These are phyloP conservation scores for Nymphalis polychloros DNA, from an alignment of 2,888 invertebrate genomes.

Conservation along the genomic window DNA sequence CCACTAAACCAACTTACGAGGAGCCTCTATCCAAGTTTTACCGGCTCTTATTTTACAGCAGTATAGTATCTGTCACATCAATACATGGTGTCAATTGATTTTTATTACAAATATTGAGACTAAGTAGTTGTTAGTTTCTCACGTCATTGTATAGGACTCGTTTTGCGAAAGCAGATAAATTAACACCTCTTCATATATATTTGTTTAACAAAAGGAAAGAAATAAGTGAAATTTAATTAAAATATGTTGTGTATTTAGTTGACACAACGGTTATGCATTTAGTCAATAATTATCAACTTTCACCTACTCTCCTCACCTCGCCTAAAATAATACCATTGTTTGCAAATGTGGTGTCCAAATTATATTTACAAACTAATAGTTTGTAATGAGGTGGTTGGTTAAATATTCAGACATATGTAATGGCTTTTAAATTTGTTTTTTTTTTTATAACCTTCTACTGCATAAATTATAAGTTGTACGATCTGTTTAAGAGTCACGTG, in stretches of 20 bases:
- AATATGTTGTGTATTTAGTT: constrained; percentile 5
- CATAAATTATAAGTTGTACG: neutral
- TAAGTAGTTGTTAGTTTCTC: neutral
- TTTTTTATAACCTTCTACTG: neutral
- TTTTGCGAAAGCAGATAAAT: constrained; percentile 5
- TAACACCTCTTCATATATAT: constrained; percentile 4
- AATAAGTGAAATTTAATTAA: constrained; percentile 26
- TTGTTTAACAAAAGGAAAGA: constrained; percentile 17
- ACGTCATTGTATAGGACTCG: neutral
- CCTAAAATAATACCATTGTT: constrained; percentile 41
- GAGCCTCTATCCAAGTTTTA: no score
- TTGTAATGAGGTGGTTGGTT: constrained; percentile 15
- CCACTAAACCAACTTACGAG: no score
- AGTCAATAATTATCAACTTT: constrained; percentile 43
- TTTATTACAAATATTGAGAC: no score
- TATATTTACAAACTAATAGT: constrained; percentile 6
- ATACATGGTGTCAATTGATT: no score
- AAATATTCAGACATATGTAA: constrained; percentile 25
- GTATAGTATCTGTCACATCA: no score
- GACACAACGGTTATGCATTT: constrained; percentile 26
- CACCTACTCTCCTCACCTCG: constrained; percentile 37
- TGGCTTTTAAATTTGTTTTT: neutral
- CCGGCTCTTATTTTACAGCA: no score
- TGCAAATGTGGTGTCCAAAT: constrained; percentile 34
- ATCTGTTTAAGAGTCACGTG: no score